Evolutionary conservation across 1,140 invertebrate genomes (phyloP).

Genomic region (Drosophila miranda): DNA sequence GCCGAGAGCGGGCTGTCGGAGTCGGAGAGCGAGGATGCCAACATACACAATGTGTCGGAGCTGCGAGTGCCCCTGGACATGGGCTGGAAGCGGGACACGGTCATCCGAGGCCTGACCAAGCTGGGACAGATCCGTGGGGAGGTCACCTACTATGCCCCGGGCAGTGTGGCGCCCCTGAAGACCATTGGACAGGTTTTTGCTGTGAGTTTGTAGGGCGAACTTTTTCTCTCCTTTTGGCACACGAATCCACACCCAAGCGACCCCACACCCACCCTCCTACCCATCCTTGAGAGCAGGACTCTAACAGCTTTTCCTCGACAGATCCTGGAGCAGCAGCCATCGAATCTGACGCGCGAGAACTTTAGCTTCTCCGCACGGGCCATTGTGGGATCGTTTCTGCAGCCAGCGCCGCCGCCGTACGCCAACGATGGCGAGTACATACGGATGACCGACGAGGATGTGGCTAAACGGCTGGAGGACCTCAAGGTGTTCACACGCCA

Average conservation of each 20-base stretch:
- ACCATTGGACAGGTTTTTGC: constrained; percentile 83
- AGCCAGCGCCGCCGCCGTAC: constrained; percentile 85
- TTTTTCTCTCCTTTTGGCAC: constrained; percentile 25
- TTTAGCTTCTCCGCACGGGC: constrained; percentile 95
- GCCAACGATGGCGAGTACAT: constrained; percentile 84
- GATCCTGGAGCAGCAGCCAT: constrained; percentile 91
- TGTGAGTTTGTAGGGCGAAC: constrained; percentile 82
- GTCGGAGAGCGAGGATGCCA: constrained; percentile 82
- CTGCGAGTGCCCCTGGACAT: constrained; percentile 89
- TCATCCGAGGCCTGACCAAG: constrained; percentile 92
- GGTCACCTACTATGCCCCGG: constrained; percentile 94
- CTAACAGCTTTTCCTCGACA: constrained; percentile 62
- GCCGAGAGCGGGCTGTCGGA: constrained; percentile 83
- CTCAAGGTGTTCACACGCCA: constrained; percentile 80
- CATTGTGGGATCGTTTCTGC: constrained; percentile 94
- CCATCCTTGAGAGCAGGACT: no score
- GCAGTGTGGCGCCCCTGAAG: constrained; percentile 83
- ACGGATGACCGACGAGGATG: constrained; percentile 86
- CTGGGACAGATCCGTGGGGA: constrained; percentile 91
- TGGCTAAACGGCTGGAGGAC: constrained; percentile 83
- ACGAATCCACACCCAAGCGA: no score
- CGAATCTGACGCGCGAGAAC: constrained; percentile 91
- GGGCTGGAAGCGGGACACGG: constrained; percentile 95
- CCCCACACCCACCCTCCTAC: no score
- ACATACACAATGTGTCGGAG: constrained; percentile 85